Evolutionary conservation across 2,888 invertebrate genomes (phyloP), one percentile per base, ranked within the genome.

Genomic region (Apamea monoglypha): DNA sequence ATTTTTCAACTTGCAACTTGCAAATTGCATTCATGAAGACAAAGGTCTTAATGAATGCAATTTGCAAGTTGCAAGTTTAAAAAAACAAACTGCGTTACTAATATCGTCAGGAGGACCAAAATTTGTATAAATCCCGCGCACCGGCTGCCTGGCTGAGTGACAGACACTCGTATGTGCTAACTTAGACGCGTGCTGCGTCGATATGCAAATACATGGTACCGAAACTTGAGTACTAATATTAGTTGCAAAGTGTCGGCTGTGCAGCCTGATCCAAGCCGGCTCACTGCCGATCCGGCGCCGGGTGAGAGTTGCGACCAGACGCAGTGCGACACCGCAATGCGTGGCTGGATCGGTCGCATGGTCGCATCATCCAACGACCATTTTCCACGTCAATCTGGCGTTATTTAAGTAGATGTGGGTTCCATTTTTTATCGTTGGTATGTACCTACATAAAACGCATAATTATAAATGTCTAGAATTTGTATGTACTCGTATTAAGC

Each of bases 291-390:
- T 7, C n/a, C 59, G n/a, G 56, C 16, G n/a, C 47, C 6, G 14
- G 78, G 50, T 18, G n/a, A n/a, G 25, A 29, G 29, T 8, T 29
- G 68, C n/a, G 10, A 16, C n/a, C 29, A 25, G 59, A 18, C 40
- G 81, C 81, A 78, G 25, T 91, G 92, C 91, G 91, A 74, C 84
- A 88, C 89, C 90, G 90, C 91, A 91, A 70, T 91, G 91, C 91
- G 74, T 67, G 71, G 64, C 69, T 59, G 53, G 64, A 66, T 63
- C 74, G 72, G 18, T 40, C 29, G 29, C 25, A n/a, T 36, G 6
- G 21, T 56, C n/a, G 44, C 12, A 61, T 44, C 61, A 47, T 56
- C 16, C 32, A n/a, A 44, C 16, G 14, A 32, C 25, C n/a, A 21
- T n/a, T 44, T n/a, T 64, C 40, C 36, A 44, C 36, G 12, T 4